Base-by-base conservation (phyloP, 2,113 vertebrate genomes). In the Phodopus roborovskii region DNA sequence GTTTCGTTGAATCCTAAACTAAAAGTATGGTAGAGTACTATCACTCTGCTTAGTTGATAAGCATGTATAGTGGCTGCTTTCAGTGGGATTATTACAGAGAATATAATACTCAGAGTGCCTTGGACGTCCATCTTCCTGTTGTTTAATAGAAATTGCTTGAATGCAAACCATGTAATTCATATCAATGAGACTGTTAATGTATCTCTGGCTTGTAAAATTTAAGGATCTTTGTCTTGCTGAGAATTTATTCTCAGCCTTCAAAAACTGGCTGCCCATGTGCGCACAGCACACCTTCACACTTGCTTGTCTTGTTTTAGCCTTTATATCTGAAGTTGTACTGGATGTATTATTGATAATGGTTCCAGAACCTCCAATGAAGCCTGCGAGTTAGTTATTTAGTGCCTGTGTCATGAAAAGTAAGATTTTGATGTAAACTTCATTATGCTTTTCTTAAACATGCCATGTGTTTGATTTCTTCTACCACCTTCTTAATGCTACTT, bases 401-500 rank as follows among this genome's bases (percentile, higher is more conserved):
- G 56, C 95, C 89, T 96, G 91, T 97, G 60, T 97, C 92, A 95
- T 90, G 71, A 66, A 78, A 94, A 92, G 81, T 88, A 39, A 64
- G 60, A 95, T 97, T 92, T 91, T 75, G 96, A 19, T 10, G 88
- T 68, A 77, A 95, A 75, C 62, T 91, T 98, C 62, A 74, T 90
- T 93, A 42, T 81, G 86, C 92, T 95, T 94, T 95, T 75, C 83
- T 97, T 84, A 58, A 64, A 60, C 81, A 87, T 94, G 79, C 71
- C 95, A 77, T 93, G 94, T 96, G 95, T 97, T 82, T 96, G 86
- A 97, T 85, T 97, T 97, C 86, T 95, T 94, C 92, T 96, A 87
- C 92, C 97, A 96, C 96, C 97, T 98, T 97, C 95, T 96, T 98
- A 98, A 97, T 97, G 97, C 74, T 98, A 96, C 98, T 98, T 98